These are phyloP conservation scores for Galerucella nymphaeae DNA, from an alignment of 2,888 invertebrate genomes.

Conservation along the genomic window DNA sequence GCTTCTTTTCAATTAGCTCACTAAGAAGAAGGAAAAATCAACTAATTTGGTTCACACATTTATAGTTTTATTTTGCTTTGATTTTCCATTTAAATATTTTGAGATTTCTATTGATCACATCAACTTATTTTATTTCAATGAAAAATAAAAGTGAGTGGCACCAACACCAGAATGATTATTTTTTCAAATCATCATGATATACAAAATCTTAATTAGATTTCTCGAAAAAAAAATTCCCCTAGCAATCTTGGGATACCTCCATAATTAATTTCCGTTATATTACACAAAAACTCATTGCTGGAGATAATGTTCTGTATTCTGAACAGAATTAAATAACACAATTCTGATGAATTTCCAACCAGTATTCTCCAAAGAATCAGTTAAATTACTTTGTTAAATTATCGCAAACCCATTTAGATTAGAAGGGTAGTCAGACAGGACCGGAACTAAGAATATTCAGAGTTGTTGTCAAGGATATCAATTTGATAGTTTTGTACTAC, in stretches of 20 bases:
- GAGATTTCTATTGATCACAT: too few species aligned
- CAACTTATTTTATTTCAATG: too few species aligned
- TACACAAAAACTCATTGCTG: constrained; percentile 36
- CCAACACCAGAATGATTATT: too few species aligned
- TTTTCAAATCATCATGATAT: background rate
- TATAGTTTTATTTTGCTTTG: too few species aligned
- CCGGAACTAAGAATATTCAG: background rate
- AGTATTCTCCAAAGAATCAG: constrained; percentile 45
- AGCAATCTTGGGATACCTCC: constrained; percentile 26
- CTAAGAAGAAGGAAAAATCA: too few species aligned
- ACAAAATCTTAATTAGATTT: constrained; percentile 5
- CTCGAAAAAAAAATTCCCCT: constrained; percentile 17
- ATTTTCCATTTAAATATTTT: too few species aligned
- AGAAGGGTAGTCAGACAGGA: constrained; percentile 35
- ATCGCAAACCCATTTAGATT: constrained; percentile 49
- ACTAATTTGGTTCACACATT: too few species aligned
- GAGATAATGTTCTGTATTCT: constrained; percentile 37
- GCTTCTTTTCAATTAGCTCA: too few species aligned
- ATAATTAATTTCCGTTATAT: constrained; percentile 36
- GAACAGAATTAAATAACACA: constrained; percentile 41
- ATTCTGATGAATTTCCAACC: constrained; percentile 41
- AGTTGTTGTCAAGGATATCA: background rate
- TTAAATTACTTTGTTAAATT: constrained; percentile 48
- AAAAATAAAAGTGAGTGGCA: too few species aligned
- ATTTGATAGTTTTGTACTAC: background rate